A percentile compares a stretch with the other conserved stretches of the same genome.
These are phyloP conservation scores for Tor tambroides DNA, from an alignment of 2,113 vertebrate genomes.

Conservation along the genomic window DNA sequence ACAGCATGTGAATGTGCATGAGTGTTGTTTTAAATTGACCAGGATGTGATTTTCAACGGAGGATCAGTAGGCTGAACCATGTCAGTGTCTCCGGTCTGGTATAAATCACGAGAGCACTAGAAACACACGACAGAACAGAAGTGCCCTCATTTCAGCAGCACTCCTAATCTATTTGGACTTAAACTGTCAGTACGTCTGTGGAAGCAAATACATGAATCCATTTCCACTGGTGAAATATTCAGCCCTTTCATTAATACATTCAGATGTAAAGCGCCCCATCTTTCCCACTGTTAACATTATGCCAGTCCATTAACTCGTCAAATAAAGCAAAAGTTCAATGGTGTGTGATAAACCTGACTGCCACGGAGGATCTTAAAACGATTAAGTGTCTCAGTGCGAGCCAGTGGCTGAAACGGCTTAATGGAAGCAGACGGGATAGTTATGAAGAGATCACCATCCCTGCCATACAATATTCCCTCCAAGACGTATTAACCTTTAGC, in stretches of 20 bases:
- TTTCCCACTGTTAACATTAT: constrained; percentile 53
- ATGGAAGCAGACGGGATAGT: constrained; percentile 60
- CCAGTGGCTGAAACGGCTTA: constrained; percentile 51
- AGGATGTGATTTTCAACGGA: background rate
- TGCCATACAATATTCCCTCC: constrained; percentile 62
- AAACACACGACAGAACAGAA: background rate
- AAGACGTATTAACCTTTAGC: constrained; percentile 75
- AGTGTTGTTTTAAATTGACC: background rate
- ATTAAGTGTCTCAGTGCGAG: constrained; percentile 45
- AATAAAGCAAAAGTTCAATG: constrained; percentile 59
- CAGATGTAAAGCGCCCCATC: background rate
- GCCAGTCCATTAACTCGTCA: constrained; percentile 64
- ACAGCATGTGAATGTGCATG: background rate
- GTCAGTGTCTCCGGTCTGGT: background rate
- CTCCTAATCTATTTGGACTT: background rate
- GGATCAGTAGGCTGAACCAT: background rate
- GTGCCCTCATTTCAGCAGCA: background rate
- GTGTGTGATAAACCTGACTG: constrained; percentile 49
- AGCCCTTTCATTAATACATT: constrained; percentile 25
- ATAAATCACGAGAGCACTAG: background rate
- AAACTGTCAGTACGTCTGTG: background rate
- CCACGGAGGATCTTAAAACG: constrained; percentile 38
- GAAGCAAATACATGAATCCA: background rate
- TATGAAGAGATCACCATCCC: constrained; percentile 70
- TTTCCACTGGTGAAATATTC: background rate